Evolutionary conservation across 2,113 vertebrate genomes (phyloP).

Genomic region (Carollia perspicillata): DNA sequence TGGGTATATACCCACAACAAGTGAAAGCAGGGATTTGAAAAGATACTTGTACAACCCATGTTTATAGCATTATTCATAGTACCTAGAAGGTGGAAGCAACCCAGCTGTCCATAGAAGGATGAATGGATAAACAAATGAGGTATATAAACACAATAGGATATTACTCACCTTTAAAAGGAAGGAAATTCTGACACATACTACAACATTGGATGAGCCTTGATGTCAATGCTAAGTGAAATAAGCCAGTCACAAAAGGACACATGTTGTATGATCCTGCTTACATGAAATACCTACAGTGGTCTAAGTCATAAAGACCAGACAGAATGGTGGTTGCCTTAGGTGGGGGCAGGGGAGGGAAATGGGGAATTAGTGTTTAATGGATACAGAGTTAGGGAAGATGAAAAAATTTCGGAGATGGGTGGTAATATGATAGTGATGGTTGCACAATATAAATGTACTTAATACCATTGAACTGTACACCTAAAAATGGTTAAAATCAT

Average conservation of each 20-base stretch:
- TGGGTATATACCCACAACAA: neutral
- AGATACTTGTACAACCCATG: neutral
- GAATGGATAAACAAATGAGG: neutral
- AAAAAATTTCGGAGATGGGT: neutral
- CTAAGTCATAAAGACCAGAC: neutral
- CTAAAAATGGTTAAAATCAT: neutral
- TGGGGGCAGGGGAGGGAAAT: neutral
- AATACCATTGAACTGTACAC: neutral
- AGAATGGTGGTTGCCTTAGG: neutral
- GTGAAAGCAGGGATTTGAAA: neutral
- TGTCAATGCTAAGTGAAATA: neutral
- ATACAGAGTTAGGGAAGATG: neutral
- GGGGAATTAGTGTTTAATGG: neutral
- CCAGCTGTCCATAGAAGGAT: neutral
- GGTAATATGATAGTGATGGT: neutral
- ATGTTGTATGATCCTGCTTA: no score
- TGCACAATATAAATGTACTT: neutral
- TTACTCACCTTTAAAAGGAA: neutral
- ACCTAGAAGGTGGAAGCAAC: neutral
- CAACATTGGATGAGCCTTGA: neutral
- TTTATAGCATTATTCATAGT: neutral
- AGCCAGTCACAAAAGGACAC: neutral
- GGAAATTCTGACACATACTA: neutral
- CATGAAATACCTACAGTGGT: neutral
- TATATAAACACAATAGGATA: neutral